phyloP scores from a whole-genome alignment of 53 echinoderm and acorn worm species.

The Astropecten irregularis region DNA sequence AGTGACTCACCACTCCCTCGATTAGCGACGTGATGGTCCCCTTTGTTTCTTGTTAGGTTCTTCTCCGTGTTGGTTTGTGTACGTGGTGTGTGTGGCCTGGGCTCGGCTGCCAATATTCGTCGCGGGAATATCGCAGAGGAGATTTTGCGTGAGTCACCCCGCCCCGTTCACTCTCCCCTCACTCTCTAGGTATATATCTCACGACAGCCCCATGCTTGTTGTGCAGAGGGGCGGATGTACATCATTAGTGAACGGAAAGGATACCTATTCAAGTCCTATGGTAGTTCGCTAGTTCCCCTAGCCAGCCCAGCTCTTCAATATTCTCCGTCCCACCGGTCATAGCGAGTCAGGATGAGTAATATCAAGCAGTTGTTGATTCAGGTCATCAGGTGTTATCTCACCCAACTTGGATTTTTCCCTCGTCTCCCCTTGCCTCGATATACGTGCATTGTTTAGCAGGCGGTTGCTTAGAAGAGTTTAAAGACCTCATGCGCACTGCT shows the following conservation, averaged over 20 bases:
- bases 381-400: slow-evolving; percentile 24
- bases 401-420: neutral
- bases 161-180: too few relatives aligned
- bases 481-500: neutral
- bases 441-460: slow-evolving; percentile 10
- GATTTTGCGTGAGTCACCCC: neutral
- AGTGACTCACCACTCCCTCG: neutral
- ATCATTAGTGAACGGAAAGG: slow-evolving; percentile 43
- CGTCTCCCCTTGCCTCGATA: neutral
- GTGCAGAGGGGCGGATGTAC: slow-evolving; percentile 16
- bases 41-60: neutral
- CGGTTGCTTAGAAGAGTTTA: neutral
- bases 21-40: neutral
- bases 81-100: too few relatives aligned
- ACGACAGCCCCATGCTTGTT: too few relatives aligned
- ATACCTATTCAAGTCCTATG: slow-evolving; percentile 27
- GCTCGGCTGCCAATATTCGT: too few relatives aligned
- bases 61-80: too few relatives aligned
- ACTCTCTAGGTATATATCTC: too few relatives aligned
- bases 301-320: neutral
- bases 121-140: too few relatives aligned
- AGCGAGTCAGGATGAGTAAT: slow-evolving; percentile 52
- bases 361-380: slow-evolving; percentile 8
- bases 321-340: slow-evolving; percentile 41
- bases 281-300: neutral